Percentiles rank a stretch among this genome's conserved stretches.
Conservation (phyloP, 2,797 vertebrate species). For the Cyclopterus lumpus region DNA sequence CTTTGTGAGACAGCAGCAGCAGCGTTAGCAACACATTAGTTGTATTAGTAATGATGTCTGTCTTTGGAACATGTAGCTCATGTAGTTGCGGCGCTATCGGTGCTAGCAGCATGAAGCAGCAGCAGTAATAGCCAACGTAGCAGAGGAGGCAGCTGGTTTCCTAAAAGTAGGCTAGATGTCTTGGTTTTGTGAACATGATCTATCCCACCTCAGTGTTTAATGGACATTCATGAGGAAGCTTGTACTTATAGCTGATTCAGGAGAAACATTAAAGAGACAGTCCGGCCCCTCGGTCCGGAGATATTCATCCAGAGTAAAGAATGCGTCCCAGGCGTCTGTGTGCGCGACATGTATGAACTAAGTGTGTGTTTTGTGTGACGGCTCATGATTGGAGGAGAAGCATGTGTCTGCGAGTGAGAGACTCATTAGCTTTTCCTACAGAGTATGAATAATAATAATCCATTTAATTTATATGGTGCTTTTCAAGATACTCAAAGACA, state of each 20-base stretch:
- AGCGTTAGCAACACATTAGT: no score
- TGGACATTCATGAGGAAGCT: background rate
- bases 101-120: background rate
- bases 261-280: background rate
- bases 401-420: background rate
- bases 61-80: background rate
- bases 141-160: background rate
- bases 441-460: no score
- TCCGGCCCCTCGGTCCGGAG: background rate
- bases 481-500: no score
- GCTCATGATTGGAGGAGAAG: background rate
- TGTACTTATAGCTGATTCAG: constrained; percentile 9
- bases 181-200: background rate
- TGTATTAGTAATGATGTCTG: no score
- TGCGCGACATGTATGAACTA: background rate
- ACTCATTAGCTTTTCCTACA: constrained; percentile 45
- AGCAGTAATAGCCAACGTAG: background rate
- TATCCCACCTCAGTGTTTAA: background rate
- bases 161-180: background rate
- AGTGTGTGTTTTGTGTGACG: background rate
- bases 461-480: no score
- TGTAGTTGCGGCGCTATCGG: no score
- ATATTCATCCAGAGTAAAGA: constrained; percentile 11
- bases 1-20: no score
- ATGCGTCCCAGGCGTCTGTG: background rate